Percentiles rank a stretch among this genome's conserved stretches.
phyloP scores from a whole-genome alignment of 2,888 invertebrate genomes.

The Pedicia rivosa region DNA sequence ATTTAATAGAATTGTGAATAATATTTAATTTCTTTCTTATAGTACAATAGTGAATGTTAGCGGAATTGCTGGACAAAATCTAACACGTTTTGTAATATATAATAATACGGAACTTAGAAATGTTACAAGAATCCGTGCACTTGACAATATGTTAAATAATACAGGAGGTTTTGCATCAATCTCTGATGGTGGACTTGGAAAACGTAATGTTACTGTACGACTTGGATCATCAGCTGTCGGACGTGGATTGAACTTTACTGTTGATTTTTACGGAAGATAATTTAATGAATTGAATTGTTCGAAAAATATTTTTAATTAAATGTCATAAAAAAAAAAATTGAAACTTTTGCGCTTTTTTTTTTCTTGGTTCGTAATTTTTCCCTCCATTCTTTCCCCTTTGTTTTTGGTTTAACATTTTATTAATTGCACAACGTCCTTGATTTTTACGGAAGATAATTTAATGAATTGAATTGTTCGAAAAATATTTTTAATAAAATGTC shows the following conservation, averaged over 20 bases:
- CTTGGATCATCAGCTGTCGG: constrained; percentile 5
- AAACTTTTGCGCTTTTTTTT: too few relatives aligned
- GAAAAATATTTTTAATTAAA: too few relatives aligned
- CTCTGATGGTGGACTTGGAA: constrained; percentile 7
- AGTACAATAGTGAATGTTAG: constrained; percentile 5
- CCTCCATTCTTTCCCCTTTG: too few relatives aligned
- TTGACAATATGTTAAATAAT: constrained; percentile 4
- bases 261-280: constrained; percentile 8
- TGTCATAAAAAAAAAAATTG: too few relatives aligned
- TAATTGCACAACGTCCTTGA: constrained; percentile 6
- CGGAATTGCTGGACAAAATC: constrained; percentile 3
- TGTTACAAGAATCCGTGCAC: constrained; percentile 7
- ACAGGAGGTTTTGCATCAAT: constrained; percentile 8
- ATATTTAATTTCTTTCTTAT: too few relatives aligned
- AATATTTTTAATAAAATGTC: too few relatives aligned
- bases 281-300: background rate
- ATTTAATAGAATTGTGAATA: too few relatives aligned
- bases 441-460: constrained; percentile 5
- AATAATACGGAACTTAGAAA: background rate
- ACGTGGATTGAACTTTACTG: constrained; percentile 6
- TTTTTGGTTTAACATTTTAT: too few relatives aligned
- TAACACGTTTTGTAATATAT: background rate
- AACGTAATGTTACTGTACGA: constrained; percentile 6
- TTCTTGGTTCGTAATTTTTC: too few relatives aligned
- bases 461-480: background rate